phyloP scores from a whole-genome alignment of 2,113 vertebrate genomes.

The Chrysemys picta region DNA sequence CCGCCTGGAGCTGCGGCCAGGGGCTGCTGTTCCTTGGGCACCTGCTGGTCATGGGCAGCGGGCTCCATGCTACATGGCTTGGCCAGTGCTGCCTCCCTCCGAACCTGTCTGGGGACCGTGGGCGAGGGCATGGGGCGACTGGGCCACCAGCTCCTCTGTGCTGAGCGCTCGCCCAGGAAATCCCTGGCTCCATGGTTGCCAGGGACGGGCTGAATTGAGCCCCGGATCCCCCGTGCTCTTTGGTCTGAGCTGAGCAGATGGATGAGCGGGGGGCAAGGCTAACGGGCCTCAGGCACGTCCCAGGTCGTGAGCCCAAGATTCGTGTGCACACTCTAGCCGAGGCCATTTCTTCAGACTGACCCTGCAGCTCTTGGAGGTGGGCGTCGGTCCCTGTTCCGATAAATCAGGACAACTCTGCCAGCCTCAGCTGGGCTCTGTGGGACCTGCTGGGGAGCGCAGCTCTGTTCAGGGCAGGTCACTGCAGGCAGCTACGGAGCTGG shows the following conservation, averaged over 20 bases:
- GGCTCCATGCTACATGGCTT: too few species aligned
- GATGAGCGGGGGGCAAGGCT: neutral
- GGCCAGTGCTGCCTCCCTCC: neutral
- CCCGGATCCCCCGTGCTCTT: neutral
- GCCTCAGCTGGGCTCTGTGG: too few species aligned
- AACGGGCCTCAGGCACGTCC: too few species aligned
- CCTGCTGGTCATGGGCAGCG: too few species aligned
- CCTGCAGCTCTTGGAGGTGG: neutral
- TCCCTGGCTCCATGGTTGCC: too few species aligned
- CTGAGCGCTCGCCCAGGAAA: neutral
- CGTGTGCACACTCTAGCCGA: neutral
- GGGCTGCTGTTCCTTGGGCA: neutral
- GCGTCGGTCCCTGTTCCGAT: too few species aligned
- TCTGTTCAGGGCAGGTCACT: neutral
- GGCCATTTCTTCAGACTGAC: neutral
- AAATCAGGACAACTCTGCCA: too few species aligned
- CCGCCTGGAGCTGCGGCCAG: neutral
- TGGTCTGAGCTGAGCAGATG: neutral
- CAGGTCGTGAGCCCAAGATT: neutral
- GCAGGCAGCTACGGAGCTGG: neutral
- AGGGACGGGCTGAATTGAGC: neutral
- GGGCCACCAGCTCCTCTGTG: neutral
- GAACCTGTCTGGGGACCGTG: neutral
- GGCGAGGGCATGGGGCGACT: too few species aligned
- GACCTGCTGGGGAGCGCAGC: too few species aligned